Evolutionary conservation across 2,113 vertebrate species (phyloP).

Genomic region (Sander lucioperca): DNA sequence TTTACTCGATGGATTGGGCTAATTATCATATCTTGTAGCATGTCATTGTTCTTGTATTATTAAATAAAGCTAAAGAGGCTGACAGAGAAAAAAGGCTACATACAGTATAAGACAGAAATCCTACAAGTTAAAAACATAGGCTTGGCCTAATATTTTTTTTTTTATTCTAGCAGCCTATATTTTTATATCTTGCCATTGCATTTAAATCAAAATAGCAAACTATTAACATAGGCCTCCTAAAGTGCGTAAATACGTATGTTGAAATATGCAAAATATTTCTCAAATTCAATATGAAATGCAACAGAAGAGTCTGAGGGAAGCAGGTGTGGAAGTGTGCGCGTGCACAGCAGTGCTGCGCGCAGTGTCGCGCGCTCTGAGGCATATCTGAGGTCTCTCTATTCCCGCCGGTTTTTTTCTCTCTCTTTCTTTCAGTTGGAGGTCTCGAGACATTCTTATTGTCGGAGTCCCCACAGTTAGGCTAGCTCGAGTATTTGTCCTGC

Average conservation of each 20-base stretch:
- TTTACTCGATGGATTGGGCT: neutral
- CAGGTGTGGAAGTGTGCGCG: slow-evolving; percentile 53
- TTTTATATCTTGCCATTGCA: too few relatives aligned
- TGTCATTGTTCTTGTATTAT: too few relatives aligned
- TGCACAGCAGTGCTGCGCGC: slow-evolving; percentile 33
- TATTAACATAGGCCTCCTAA: neutral
- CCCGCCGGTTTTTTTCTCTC: neutral
- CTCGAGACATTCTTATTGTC: slow-evolving; percentile 25
- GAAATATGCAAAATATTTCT: too few relatives aligned
- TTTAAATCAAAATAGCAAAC: neutral
- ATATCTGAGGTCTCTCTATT: slow-evolving; percentile 31
- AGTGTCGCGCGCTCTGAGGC: slow-evolving; percentile 28
- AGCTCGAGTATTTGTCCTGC: neutral
- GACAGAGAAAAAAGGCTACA: too few relatives aligned
- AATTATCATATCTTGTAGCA: too few relatives aligned
- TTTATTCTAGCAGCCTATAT: too few relatives aligned
- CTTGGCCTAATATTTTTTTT: too few relatives aligned
- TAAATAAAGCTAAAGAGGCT: neutral
- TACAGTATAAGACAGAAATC: too few relatives aligned
- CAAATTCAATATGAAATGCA: neutral
- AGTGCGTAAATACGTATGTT: neutral
- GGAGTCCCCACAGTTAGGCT: neutral
- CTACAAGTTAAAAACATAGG: neutral
- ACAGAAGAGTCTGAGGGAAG: neutral
- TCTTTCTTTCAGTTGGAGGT: slow-evolving; percentile 22